These are phyloP conservation scores for Heliopora coerulea DNA, from an alignment of 92 coral and sea anemone genomes.

Conservation along the genomic window DNA sequence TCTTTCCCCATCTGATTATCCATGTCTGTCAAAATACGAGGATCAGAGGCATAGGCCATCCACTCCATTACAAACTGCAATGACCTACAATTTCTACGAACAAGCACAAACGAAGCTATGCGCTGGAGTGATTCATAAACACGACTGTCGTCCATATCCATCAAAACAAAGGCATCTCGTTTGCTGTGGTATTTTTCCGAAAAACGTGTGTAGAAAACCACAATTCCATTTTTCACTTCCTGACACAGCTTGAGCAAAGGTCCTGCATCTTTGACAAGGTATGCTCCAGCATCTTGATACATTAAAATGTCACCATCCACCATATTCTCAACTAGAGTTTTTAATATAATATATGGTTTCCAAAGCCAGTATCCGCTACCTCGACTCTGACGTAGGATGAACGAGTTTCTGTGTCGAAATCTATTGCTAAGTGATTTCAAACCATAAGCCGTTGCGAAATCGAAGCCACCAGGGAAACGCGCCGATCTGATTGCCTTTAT, in stretches of 20 bases:
- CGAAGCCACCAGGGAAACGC: constrained; percentile 24
- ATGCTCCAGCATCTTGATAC: constrained; percentile 41
- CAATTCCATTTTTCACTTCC: constrained; percentile 7
- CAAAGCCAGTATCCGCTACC: constrained; percentile 37
- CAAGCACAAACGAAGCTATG: constrained; percentile 20
- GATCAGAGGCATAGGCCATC: constrained; percentile 37
- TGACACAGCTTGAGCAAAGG: constrained; percentile 29
- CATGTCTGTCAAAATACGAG: constrained; percentile 22
- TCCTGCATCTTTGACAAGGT: constrained; percentile 25
- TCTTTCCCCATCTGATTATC: constrained; percentile 19
- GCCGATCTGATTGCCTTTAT: constrained; percentile 12
- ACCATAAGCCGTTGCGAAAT: constrained; percentile 17
- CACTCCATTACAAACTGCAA: constrained; percentile 42
- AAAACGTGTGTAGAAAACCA: constrained; percentile 11
- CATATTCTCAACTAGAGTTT: constrained; percentile 21
- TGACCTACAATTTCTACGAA: constrained; percentile 28
- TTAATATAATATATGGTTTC: constrained; percentile 34
- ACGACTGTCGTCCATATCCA: constrained; percentile 24
- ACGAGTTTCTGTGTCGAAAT: constrained; percentile 1
- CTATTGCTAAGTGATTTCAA: constrained; percentile 22
- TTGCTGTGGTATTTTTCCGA: constrained; percentile 7
- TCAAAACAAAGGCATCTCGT: constrained; percentile 32
- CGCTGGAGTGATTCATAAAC: constrained; percentile 31
- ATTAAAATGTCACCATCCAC: constrained; percentile 16
- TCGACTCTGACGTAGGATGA: constrained; percentile 18